phyloP scores from a whole-genome alignment of 2,888 invertebrate species.

The Cartodere bifasciata region DNA sequence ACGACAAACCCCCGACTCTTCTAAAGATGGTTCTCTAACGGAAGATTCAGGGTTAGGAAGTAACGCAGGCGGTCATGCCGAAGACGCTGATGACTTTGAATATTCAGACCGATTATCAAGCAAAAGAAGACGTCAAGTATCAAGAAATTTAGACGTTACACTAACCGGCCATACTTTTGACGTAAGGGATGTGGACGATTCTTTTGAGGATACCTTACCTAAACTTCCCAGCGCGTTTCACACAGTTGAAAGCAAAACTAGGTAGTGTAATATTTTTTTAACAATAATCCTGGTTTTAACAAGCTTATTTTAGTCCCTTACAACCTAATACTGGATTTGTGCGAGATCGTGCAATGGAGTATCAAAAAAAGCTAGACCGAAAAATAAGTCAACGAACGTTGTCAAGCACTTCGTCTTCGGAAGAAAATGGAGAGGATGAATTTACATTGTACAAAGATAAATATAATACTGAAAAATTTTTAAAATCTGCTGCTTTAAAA shows the following conservation, averaged over 20 bases:
- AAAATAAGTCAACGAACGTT: conserved; percentile 31
- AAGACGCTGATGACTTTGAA: conserved; percentile 30
- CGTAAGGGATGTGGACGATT: conserved; percentile 51
- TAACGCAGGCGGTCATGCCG: conserved; percentile 13
- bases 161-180: conserved; percentile 63
- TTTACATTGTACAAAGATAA: conserved; percentile 59
- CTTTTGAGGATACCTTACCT: conserved; percentile 51
- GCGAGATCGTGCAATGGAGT: conserved; percentile 37
- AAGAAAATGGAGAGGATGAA: conserved; percentile 48
- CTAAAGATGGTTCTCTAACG: conserved; percentile 47
- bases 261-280: too few relatives aligned
- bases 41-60: conserved; percentile 50
- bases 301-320: conserved; percentile 15
- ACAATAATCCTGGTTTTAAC: too few relatives aligned
- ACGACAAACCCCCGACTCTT: conserved; percentile 26
- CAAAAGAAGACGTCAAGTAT: conserved; percentile 34
- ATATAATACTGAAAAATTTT: conserved; percentile 35
- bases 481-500: conserved; percentile 21
- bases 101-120: conserved; percentile 27
- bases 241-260: conserved; percentile 17
- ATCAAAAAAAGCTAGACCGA: conserved; percentile 38
- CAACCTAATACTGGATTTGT: conserved; percentile 36
- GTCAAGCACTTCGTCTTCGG: conserved; percentile 29
- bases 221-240: conserved; percentile 42
- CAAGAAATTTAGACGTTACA: conserved; percentile 62